phyloP scores from a whole-genome alignment of 2,888 invertebrate species.

The Scelioninae gen. 1 region DNA sequence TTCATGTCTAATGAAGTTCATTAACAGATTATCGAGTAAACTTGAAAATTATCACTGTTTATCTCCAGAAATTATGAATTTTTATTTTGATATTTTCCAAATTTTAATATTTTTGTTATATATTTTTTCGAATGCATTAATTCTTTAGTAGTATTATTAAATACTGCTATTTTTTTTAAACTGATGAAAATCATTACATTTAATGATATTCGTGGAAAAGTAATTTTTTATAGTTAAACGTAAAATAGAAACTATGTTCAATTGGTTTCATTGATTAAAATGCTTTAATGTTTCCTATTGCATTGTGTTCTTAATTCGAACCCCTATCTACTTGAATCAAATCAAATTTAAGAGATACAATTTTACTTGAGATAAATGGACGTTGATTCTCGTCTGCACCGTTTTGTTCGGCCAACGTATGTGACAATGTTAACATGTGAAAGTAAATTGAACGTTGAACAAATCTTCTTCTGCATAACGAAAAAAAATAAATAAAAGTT shows the following conservation, averaged over 20 bases:
- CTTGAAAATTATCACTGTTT: too few relatives aligned
- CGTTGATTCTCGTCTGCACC: neutral
- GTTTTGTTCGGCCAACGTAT: too few relatives aligned
- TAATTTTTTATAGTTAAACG: neutral
- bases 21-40: conserved; percentile 4
- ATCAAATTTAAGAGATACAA: conserved; percentile 21
- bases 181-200: too few relatives aligned
- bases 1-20: conserved; percentile 5
- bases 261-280: conserved; percentile 8
- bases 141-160: too few relatives aligned
- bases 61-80: too few relatives aligned
- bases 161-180: too few relatives aligned
- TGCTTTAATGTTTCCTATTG: conserved; percentile 17
- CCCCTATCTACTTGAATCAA: conserved; percentile 22
- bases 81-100: too few relatives aligned
- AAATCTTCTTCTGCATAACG: neutral
- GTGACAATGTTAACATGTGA: conserved; percentile 4
- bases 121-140: too few relatives aligned
- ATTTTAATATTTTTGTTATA: too few relatives aligned
- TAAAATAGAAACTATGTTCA: neutral
- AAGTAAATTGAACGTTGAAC: conserved; percentile 12
- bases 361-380: conserved; percentile 26
- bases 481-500: conserved; percentile 8
- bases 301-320: conserved; percentile 20
- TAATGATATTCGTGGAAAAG: neutral